Base-by-base conservation (phyloP, 1,140 invertebrate species). In the Pararge aegeria region DNA sequence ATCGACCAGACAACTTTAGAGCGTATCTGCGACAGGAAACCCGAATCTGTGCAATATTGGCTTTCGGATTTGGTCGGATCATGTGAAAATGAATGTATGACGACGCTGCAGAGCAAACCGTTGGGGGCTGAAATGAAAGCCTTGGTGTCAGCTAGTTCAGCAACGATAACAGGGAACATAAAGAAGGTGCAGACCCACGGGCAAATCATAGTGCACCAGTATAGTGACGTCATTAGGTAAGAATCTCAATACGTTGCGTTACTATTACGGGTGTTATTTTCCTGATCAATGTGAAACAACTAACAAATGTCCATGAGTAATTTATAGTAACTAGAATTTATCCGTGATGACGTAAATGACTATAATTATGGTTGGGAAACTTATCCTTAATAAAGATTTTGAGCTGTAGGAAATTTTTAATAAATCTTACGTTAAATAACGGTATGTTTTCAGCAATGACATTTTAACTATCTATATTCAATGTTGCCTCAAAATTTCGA, bases 51-150 rank as follows among this genome's bases (percentile, higher is more conserved):
- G 0, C 87, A 90, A 50, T 82, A 89, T 55, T 96, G 95, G 95
- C 75, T 96, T 13, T 87, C 91, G 50, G 94, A 96, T 69, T 83
- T 95, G 12, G 83, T 92, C 27, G 86, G 91, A 24, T 90, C 92
- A 5, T 93, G 92, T 53, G 95, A 96, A 70, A 92, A 93, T 16
- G 96, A 97, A 87, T 96, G 95, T 79, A 95, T 95, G 92, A 94
- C 93, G 27, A 95, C 94, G 1, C 85, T 97, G 5, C 95, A 96
- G 83, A 94, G 93, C 58, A 97, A 97, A 83, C 94, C 94, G 1
- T 87, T 96, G 30, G 91, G 92, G 0, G 87, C 89, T 0, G 93
- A 93, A 64, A 84, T 92, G 66, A 88, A 90, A 18, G 85, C 89
- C 0, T 53, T 85, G 70, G 83, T 91, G 0, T 82, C 86, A 4